Conservation (phyloP, 2,113 vertebrate genomes). For the Pachyramphus minor region DNA sequence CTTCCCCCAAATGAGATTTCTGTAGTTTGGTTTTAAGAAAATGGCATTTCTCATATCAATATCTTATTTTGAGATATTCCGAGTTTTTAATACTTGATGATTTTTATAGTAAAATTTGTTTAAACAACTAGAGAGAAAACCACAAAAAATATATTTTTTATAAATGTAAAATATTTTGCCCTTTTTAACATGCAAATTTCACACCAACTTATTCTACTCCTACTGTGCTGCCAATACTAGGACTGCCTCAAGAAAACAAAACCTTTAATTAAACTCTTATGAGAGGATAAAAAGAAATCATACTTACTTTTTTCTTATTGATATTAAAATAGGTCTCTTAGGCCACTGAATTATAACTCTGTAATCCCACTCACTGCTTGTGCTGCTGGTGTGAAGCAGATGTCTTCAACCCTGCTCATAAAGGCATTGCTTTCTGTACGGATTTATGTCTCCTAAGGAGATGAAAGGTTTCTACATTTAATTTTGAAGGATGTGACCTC, state of each 20-base stretch:
- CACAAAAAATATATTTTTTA: neutral
- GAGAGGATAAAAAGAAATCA: slow-evolving; percentile 11
- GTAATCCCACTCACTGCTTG: neutral
- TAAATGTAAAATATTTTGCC: neutral
- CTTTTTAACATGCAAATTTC: neutral
- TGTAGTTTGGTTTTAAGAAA: neutral
- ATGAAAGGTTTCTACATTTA: neutral
- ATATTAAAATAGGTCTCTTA: neutral
- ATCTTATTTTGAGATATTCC: neutral
- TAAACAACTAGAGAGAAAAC: neutral
- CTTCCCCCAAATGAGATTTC: neutral
- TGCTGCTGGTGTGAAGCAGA: neutral
- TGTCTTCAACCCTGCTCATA: neutral
- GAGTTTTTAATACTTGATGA: neutral
- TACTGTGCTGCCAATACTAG: neutral
- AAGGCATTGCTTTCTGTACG: neutral
- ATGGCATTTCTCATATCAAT: no score
- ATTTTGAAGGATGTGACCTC: neutral
- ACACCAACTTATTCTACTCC: neutral
- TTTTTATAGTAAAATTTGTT: neutral
- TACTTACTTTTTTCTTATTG: neutral
- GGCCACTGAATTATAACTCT: neutral
- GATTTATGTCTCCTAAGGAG: neutral
- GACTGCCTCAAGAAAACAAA: neutral
- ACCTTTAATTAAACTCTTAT: neutral